Evolutionary conservation across 2,797 vertebrate genomes (phyloP).

Genomic region (Notolabrus celidotus): DNA sequence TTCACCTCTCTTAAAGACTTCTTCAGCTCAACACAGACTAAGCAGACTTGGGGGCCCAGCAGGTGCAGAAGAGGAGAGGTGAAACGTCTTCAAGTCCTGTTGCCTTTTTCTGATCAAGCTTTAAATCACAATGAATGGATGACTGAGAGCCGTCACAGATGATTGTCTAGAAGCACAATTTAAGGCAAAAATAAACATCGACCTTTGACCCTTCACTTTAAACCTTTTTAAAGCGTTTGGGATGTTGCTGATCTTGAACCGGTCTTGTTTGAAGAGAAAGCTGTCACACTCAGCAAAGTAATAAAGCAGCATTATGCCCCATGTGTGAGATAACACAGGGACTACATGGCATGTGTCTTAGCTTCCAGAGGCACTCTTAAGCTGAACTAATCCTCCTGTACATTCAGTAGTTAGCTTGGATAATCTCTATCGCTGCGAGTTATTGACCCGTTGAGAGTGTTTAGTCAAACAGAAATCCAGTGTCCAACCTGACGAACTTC

Average conservation of each 20-base stretch:
- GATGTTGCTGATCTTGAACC: constrained; percentile 37
- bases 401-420: constrained; percentile 42
- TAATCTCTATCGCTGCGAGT: constrained; percentile 42
- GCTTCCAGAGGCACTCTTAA: constrained; percentile 46
- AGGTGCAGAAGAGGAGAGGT: too few species aligned
- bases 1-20: too few species aligned
- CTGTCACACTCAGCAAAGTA: constrained; percentile 44
- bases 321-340: constrained; percentile 46
- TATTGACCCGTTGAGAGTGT: constrained; percentile 29
- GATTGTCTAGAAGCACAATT: too few species aligned
- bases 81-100: too few species aligned
- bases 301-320: constrained; percentile 49
- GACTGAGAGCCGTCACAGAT: too few species aligned
- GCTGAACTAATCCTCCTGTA: constrained; percentile 57
- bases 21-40: too few species aligned
- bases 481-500: constrained; percentile 45
- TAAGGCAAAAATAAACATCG: constrained; percentile 49
- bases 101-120: too few species aligned
- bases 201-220: constrained; percentile 49
- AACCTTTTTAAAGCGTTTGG: constrained; percentile 26
- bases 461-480: constrained; percentile 16
- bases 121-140: too few species aligned
- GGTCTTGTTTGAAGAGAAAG: constrained; percentile 29
- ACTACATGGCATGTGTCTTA: constrained; percentile 45
- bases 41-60: too few species aligned